Evolutionary conservation across 2,113 vertebrate species (phyloP), one percentile per base, ranked within the genome.

Genomic region (Anoplopoma fimbria): DNA sequence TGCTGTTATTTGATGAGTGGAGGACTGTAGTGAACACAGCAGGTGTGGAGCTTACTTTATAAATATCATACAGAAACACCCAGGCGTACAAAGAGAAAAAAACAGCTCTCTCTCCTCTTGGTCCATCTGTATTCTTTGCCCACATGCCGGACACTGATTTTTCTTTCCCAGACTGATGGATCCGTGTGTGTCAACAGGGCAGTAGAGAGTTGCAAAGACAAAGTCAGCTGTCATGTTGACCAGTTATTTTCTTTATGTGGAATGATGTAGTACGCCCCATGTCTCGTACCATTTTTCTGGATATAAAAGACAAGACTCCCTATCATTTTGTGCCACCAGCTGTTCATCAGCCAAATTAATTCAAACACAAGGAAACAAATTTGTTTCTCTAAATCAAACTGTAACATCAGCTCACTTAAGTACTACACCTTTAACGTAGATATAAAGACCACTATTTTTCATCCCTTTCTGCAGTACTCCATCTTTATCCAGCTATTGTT

Each of bases 1-100:
- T 21, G 29, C 4, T 27, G 2, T 38, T 25, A 4, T 45, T 57
- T 17, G 49, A 34, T 13, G 17, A 60, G 45, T 34, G 8, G 42
- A 55, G 5, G 29, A 45, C 68, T 72, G 63, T 29, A 61, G 64
- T 81, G 57, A 77, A 64, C 2, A 25, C 29, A 17, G 49, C 33
- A 83, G 76, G 27, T 83, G 80, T 55, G 55, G 72, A 70, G 77
- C 62, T 77, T 70, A 74, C 75, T 69, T 79, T 19, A 76, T 79
- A 38, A 78, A 78, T 67, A 45, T 71, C 75, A 70, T 42, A 2
- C 74, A 17, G 31, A 64, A 71, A 79, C 61, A 68, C 45, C 25
- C 42, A 71, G 29, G 25, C 4, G 9, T 29, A 4, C 25, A 65
- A 61, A 51, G 34, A 31, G n/a, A 55, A 25, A 21, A n/a, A 58